A percentile compares a stretch with the other conserved stretches of the same genome.
Conservation (phyloP, 2,888 invertebrate species). For the Tiliacea citrago region DNA sequence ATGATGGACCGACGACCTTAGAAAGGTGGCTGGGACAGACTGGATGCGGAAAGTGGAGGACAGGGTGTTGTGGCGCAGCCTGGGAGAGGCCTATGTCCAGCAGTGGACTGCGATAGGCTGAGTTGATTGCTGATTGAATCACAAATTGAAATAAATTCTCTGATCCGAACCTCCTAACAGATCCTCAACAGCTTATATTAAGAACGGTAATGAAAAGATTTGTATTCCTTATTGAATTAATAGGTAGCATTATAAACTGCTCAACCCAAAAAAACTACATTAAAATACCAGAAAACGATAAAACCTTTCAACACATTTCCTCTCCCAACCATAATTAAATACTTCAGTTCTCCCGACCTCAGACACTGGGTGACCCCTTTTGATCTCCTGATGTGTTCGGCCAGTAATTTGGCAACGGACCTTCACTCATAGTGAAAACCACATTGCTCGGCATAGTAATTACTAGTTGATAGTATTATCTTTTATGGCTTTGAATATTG, state of each 20-base stretch:
- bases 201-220: too few relatives aligned
- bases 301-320: not conserved
- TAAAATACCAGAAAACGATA: not conserved
- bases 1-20: too few relatives aligned
- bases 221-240: too few relatives aligned
- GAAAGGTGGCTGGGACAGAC: too few relatives aligned
- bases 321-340: not conserved
- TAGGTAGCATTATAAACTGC: too few relatives aligned
- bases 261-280: not conserved
- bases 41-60: too few relatives aligned
- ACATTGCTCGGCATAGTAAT: constrained; percentile 17
- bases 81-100: too few relatives aligned
- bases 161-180: not conserved
- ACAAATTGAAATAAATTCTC: not conserved
- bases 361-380: constrained; percentile 2
- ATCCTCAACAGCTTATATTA: too few relatives aligned
- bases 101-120: too few relatives aligned
- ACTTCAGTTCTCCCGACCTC: constrained; percentile 1
- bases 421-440: constrained; percentile 21
- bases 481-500: too few relatives aligned
- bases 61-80: too few relatives aligned
- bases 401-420: constrained; percentile 21
- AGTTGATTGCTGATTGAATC: too few relatives aligned
- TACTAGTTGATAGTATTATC: constrained; percentile 8
- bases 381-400: not conserved